These are phyloP conservation scores for Acromyrmex heyeri DNA, from an alignment of 1,140 invertebrate genomes.

Conservation along the genomic window DNA sequence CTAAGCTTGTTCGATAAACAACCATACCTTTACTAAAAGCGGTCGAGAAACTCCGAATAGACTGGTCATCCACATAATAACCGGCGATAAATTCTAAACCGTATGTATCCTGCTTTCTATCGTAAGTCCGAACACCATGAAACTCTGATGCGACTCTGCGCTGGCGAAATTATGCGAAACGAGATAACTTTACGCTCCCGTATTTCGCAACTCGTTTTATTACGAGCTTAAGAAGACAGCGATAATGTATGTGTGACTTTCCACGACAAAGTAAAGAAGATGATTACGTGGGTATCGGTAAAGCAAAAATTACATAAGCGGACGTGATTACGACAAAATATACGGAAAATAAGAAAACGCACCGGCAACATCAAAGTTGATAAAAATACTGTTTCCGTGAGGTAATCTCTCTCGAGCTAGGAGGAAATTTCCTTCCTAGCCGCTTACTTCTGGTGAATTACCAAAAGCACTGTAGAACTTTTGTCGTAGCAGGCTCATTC, in stretches of 20 bases:
- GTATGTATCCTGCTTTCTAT: slow-evolving; percentile 38
- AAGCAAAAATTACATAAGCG: slow-evolving; percentile 27
- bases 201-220: slow-evolving; percentile 31
- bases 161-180: slow-evolving; percentile 42
- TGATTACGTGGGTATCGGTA: slow-evolving; percentile 21
- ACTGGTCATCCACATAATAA: slow-evolving; percentile 35
- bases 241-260: neutral
- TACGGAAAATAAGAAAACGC: slow-evolving; percentile 32
- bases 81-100: slow-evolving; percentile 42
- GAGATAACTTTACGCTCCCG: slow-evolving; percentile 43
- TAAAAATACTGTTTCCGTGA: slow-evolving; percentile 33
- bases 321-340: slow-evolving; percentile 29
- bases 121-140: slow-evolving; percentile 1
- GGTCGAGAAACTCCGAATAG: slow-evolving; percentile 18
- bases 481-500: slow-evolving; percentile 52
- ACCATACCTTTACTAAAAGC: slow-evolving; percentile 11
- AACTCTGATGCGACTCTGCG: slow-evolving; percentile 33
- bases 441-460: slow-evolving; percentile 52
- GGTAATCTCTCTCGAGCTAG: slow-evolving; percentile 7
- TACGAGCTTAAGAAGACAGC: slow-evolving; percentile 14
- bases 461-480: slow-evolving; percentile 48
- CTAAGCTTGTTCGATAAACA: slow-evolving; percentile 25
- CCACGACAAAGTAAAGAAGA: slow-evolving; percentile 1
- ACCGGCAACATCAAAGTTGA: slow-evolving; percentile 46
- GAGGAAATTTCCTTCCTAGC: slow-evolving; percentile 17